Percentiles rank a stretch among this genome's conserved stretches.
Evolutionary conservation across 2,888 invertebrate species (phyloP).

Genomic region (Amiota minor): DNA sequence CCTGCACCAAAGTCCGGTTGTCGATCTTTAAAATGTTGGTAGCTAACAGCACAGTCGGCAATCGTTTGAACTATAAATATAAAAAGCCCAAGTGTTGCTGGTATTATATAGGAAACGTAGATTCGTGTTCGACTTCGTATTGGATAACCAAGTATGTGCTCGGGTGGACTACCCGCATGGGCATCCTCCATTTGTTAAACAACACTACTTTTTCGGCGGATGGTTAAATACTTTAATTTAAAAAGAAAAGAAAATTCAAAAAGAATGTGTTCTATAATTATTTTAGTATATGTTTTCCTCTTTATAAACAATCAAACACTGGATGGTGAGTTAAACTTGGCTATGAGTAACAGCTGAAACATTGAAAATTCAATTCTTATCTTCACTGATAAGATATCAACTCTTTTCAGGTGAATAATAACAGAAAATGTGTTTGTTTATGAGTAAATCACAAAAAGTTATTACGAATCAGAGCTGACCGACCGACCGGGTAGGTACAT

Average conservation of each 20-base stretch:
- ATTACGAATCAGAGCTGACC: too few species aligned
- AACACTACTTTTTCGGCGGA: not conserved
- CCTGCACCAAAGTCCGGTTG: constrained; percentile 75
- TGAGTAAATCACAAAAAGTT: too few species aligned
- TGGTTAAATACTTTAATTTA: not conserved
- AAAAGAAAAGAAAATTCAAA: not conserved
- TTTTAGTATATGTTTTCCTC: constrained; percentile 25
- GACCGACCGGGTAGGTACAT: too few species aligned
- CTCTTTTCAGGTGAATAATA: too few species aligned
- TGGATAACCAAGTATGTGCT: constrained; percentile 67
- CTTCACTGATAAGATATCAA: too few species aligned
- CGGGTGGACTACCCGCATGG: constrained; percentile 64
- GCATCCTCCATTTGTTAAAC: constrained; percentile 51
- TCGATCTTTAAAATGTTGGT: constrained; percentile 78
- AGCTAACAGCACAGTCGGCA: constrained; percentile 79
- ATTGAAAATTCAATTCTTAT: too few species aligned
- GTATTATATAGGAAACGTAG: constrained; percentile 74
- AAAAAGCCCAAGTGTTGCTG: constrained; percentile 77
- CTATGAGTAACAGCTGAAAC: constrained; percentile 52
- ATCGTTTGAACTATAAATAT: constrained; percentile 81
- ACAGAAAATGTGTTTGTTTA: too few species aligned
- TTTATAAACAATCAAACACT: constrained; percentile 52
- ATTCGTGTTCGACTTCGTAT: constrained; percentile 71
- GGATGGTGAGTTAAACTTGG: not conserved
- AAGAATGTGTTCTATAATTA: not conserved